Evolutionary conservation across 2,113 vertebrate species (phyloP).

Genomic region (Amazona vittata): DNA sequence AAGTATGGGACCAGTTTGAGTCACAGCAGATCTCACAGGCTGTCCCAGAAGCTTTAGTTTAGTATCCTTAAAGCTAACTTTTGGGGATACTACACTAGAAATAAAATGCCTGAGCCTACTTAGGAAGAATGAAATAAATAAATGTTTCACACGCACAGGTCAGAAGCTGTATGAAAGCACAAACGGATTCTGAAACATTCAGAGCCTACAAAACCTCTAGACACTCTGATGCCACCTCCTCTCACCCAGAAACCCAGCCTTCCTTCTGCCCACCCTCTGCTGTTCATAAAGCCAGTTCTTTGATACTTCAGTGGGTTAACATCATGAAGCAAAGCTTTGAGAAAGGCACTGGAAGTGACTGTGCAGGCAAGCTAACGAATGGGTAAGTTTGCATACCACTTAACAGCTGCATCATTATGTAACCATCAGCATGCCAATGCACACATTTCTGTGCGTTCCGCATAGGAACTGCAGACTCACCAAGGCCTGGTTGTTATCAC

Average conservation of each 20-base stretch:
- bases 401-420: background rate
- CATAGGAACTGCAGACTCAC: slow-evolving; percentile 72
- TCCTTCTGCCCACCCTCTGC: background rate
- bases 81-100: background rate
- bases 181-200: background rate
- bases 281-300: background rate
- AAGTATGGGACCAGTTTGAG: background rate
- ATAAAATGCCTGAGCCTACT: background rate
- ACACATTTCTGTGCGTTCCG: background rate
- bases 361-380: background rate
- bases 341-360: background rate
- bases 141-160: background rate
- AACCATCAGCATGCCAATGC: background rate
- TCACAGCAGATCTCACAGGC: background rate
- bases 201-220: background rate
- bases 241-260: background rate
- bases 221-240: background rate
- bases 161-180: background rate
- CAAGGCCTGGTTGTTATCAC: slow-evolving; percentile 95
- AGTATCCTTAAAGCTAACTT: background rate
- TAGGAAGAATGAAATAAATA: background rate
- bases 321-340: slow-evolving; percentile 1
- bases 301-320: background rate
- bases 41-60: background rate
- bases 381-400: background rate